Conservation (phyloP, 2,888 invertebrate species). For the Drosophila algonquin region DNA sequence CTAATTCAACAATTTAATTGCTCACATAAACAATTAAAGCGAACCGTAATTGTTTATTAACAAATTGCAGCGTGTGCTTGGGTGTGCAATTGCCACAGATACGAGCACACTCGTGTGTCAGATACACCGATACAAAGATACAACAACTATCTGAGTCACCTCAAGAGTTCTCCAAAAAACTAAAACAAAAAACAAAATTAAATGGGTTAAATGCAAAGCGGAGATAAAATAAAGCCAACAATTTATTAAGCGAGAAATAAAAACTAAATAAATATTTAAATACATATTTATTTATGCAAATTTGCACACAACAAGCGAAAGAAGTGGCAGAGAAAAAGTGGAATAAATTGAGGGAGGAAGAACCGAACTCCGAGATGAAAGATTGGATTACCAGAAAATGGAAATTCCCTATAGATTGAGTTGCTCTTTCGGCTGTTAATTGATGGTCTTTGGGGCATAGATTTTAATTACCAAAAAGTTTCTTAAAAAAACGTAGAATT, state of each 20-base stretch:
- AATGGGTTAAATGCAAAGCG: constrained; percentile 64
- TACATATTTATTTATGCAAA: constrained; percentile 67
- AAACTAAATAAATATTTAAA: constrained; percentile 49
- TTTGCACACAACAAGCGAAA: constrained; percentile 30
- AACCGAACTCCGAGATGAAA: constrained; percentile 10
- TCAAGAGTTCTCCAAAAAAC: constrained; percentile 9
- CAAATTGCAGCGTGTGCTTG: constrained; percentile 59
- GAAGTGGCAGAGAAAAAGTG: neutral
- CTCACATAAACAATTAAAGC: constrained; percentile 41
- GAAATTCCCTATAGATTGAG: constrained; percentile 14
- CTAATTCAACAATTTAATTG: constrained; percentile 56
- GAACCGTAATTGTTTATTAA: constrained; percentile 59
- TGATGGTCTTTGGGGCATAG: neutral
- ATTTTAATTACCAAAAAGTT: neutral
- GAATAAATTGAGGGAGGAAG: constrained; percentile 14
- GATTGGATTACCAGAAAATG: constrained; percentile 1
- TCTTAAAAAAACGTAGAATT: neutral
- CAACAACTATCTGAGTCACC: constrained; percentile 31
- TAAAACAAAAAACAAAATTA: constrained; percentile 32
- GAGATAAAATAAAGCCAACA: constrained; percentile 35
- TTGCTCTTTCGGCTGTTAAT: neutral
- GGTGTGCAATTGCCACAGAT: constrained; percentile 31
- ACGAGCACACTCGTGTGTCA: constrained; percentile 5
- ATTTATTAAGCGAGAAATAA: constrained; percentile 29
- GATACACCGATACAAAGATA: constrained; percentile 7